Percentiles rank a stretch among this genome's conserved stretches.
These are phyloP conservation scores for Speoplatyrhinus poulsoni DNA, from an alignment of 2,113 vertebrate species.

Conservation along the genomic window DNA sequence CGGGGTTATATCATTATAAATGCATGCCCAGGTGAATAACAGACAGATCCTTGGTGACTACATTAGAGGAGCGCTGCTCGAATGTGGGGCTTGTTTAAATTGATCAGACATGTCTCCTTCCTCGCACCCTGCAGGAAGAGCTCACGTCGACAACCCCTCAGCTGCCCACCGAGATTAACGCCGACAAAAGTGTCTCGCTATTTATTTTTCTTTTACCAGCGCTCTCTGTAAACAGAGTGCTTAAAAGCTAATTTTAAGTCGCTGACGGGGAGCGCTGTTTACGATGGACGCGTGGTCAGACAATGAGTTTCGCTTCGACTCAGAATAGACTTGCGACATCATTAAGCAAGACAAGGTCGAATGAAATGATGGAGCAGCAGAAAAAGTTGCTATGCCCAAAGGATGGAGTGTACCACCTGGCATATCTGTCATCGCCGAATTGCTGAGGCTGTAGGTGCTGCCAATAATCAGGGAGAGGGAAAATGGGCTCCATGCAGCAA, in stretches of 20 bases:
- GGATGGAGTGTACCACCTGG: conserved; percentile 27
- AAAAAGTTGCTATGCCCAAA: conserved; percentile 20
- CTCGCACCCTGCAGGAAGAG: conserved; percentile 7
- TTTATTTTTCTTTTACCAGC: background rate
- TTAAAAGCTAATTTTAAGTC: background rate
- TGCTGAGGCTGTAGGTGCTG: conserved; percentile 26
- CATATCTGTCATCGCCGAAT: conserved; percentile 27
- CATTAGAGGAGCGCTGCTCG: background rate
- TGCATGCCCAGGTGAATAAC: background rate
- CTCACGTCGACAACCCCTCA: conserved; percentile 37
- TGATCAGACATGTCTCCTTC: background rate
- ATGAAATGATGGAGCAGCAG: conserved; percentile 28
- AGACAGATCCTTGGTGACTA: background rate
- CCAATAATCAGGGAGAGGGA: conserved; percentile 15
- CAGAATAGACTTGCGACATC: conserved; percentile 7
- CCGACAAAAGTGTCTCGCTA: conserved; percentile 8
- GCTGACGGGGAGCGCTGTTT: background rate
- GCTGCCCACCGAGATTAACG: conserved; percentile 13
- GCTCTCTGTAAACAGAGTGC: background rate
- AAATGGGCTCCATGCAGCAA: background rate
- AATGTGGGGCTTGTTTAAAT: background rate
- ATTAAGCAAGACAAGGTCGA: conserved; percentile 17
- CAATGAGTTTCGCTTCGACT: background rate
- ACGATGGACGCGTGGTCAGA: conserved; percentile 3
- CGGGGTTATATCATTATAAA: background rate